phyloP scores from a whole-genome alignment of 53 echinoderm and acorn worm genomes.

The Pentamera pediparva region DNA sequence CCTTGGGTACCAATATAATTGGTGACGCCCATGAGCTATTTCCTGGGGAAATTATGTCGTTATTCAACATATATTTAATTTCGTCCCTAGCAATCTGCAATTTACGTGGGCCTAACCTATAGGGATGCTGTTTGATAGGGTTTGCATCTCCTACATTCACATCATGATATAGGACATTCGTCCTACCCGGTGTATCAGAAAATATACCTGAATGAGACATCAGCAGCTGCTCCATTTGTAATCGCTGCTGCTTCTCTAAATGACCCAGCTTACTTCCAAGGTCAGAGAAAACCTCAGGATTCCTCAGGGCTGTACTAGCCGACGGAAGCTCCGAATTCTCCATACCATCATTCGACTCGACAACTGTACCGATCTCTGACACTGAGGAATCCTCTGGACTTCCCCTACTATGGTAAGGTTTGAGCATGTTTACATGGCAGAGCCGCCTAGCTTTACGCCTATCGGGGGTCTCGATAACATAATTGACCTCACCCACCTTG shows the following conservation, averaged over 20 bases:
- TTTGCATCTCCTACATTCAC: background rate
- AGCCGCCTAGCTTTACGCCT: background rate
- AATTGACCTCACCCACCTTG: background rate
- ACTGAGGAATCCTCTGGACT: background rate
- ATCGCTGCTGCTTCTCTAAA: background rate
- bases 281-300: background rate
- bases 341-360: background rate
- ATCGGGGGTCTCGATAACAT: background rate
- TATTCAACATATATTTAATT: background rate
- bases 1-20: background rate
- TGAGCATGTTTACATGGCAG: slow-evolving; percentile 6
- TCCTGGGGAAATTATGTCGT: background rate
- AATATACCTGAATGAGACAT: background rate
- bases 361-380: too few relatives aligned
- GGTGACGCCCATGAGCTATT: background rate
- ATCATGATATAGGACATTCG: background rate
- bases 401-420: background rate
- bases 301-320: background rate
- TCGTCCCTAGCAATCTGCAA: background rate
- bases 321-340: background rate
- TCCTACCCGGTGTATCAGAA: background rate
- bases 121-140: background rate
- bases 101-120: background rate
- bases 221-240: background rate
- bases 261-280: background rate